phyloP scores from a whole-genome alignment of 2,113 vertebrate genomes.

The Motacilla alba region DNA sequence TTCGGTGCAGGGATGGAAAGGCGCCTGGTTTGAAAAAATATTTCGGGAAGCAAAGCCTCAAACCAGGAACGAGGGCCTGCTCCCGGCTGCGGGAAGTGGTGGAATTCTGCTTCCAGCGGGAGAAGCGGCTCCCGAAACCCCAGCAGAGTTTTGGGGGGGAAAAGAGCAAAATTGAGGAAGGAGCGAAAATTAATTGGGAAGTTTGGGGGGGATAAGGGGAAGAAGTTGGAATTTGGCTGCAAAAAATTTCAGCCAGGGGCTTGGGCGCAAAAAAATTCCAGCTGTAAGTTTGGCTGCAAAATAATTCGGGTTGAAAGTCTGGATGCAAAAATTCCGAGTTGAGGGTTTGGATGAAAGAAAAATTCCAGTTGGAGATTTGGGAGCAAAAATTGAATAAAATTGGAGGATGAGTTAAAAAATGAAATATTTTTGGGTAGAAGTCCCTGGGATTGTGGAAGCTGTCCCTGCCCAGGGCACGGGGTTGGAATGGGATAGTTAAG shows the following conservation, averaged over 20 bases:
- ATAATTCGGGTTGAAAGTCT: background rate
- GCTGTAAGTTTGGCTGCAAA: too few relatives aligned
- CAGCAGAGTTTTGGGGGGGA: fast-evolving
- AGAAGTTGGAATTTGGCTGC: background rate
- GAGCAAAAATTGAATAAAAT: background rate
- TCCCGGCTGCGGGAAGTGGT: background rate
- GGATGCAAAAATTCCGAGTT: background rate
- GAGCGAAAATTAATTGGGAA: background rate
- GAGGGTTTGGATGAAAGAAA: background rate
- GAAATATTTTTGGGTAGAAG: fast-evolving
- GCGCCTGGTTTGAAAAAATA: background rate
- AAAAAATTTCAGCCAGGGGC: background rate
- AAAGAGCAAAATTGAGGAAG: background rate
- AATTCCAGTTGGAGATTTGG: background rate
- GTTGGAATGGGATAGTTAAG: background rate
- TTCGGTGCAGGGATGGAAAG: background rate
- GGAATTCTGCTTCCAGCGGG: background rate
- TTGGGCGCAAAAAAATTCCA: background rate
- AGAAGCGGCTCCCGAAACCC: background rate
- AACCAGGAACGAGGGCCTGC: background rate
- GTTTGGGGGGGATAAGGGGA: fast-evolving
- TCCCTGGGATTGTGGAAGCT: background rate
- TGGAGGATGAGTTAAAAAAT: fast-evolving
- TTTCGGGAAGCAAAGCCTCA: fast-evolving
- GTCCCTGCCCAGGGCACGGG: background rate